Conservation (phyloP, 2,888 invertebrate species). For the Phyllotreta striolata region DNA sequence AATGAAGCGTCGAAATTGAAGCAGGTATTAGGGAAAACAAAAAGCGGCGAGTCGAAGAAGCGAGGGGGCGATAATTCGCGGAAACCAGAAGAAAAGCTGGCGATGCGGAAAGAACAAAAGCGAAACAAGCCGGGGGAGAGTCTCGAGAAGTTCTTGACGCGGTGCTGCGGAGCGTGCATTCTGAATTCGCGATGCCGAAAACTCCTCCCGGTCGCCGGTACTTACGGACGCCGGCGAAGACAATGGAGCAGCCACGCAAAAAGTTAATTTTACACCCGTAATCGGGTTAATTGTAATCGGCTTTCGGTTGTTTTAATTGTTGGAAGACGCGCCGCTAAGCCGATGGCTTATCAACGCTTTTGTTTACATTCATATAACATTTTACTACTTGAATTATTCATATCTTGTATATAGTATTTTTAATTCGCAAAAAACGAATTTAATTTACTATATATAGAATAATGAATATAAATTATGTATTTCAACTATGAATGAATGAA, state of each 20-base stretch:
- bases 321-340: constrained; percentile 8
- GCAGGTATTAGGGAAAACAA: too few species aligned
- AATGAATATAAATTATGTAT: too few species aligned
- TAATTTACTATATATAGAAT: too few species aligned
- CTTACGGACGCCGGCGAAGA: constrained; percentile 50
- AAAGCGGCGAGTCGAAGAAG: too few species aligned
- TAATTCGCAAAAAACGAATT: too few species aligned
- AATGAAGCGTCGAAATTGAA: too few species aligned
- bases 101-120: constrained; percentile 61
- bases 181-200: constrained; percentile 23
- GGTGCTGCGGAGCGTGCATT: constrained; percentile 47
- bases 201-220: constrained; percentile 48
- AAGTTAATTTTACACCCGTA: constrained; percentile 48
- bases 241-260: constrained; percentile 45
- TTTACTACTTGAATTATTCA: neutral
- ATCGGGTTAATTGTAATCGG: constrained; percentile 44
- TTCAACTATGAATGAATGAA: too few species aligned
- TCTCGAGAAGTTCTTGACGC: constrained; percentile 45
- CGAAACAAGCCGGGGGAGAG: constrained; percentile 46
- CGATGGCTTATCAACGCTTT: constrained; percentile 15
- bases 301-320: constrained; percentile 37
- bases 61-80: constrained; percentile 54
- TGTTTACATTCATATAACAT: neutral
- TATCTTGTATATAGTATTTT: neutral
- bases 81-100: constrained; percentile 60